phyloP scores from a whole-genome alignment of 1,140 invertebrate species.

The Camponotus vicinus region DNA sequence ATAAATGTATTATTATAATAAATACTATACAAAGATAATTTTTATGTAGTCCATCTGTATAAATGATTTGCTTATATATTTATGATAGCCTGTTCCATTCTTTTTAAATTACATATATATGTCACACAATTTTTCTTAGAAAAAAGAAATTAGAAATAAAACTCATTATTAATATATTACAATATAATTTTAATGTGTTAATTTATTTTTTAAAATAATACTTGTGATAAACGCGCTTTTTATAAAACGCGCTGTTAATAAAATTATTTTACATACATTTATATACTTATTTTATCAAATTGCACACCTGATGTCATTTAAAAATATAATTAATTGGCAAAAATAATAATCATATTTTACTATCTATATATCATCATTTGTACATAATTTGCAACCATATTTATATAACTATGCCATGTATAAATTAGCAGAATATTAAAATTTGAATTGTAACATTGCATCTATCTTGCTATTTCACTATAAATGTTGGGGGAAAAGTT shows the following conservation, averaged over 20 bases:
- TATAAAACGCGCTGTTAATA: neutral
- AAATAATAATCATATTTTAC: neutral
- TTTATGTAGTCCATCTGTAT: neutral
- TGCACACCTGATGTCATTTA: neutral
- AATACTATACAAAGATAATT: conserved; percentile 9
- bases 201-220: no score
- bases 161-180: conserved; percentile 3
- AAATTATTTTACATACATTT: conserved; percentile 34
- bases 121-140: no score
- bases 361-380: neutral
- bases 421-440: neutral
- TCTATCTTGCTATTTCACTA: conserved; percentile 24
- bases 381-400: neutral
- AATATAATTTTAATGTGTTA: neutral
- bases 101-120: neutral
- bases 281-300: conserved; percentile 8
- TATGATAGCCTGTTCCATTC: neutral
- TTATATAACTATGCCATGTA: neutral
- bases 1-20: neutral
- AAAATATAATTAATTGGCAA: neutral
- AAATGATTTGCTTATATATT: conserved; percentile 23
- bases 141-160: neutral
- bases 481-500: conserved; percentile 84
- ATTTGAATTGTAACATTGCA: conserved; percentile 19
- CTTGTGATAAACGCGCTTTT: no score